Evolutionary conservation across 2,113 vertebrate genomes (phyloP).

Genomic region (Aspiorhynchus laticeps): DNA sequence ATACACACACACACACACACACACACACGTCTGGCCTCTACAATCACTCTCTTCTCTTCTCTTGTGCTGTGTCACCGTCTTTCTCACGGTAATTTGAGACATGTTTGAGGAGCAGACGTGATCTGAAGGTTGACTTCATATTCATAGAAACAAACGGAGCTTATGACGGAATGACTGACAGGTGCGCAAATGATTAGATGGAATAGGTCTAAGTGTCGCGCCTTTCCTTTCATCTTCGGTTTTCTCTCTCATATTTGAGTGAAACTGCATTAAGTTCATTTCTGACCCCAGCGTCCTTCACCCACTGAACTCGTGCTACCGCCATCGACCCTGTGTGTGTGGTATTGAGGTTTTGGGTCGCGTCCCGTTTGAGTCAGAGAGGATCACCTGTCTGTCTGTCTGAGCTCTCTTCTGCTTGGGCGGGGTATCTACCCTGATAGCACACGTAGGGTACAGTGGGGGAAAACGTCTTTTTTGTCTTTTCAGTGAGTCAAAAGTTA

Average conservation of each 20-base stretch:
- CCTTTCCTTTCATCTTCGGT: background rate
- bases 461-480: no score
- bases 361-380: background rate
- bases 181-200: background rate
- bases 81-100: background rate
- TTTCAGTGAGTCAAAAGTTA: no score
- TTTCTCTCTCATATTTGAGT: background rate
- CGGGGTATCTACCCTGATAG: no score
- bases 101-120: background rate
- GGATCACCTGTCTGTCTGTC: conserved; percentile 8
- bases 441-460: no score
- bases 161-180: background rate
- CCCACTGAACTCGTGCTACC: background rate
- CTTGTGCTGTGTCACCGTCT: background rate
- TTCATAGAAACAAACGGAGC: background rate
- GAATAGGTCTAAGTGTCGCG: conserved; percentile 55
- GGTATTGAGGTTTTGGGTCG: background rate
- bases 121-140: background rate
- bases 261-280: background rate
- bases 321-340: background rate
- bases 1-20: conserved; percentile 60
- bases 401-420: no score
- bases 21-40: background rate
- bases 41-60: background rate
- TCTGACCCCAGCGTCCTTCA: background rate